Conservation (phyloP, 2,888 invertebrate species). For the Synanthedon vespiformis region DNA sequence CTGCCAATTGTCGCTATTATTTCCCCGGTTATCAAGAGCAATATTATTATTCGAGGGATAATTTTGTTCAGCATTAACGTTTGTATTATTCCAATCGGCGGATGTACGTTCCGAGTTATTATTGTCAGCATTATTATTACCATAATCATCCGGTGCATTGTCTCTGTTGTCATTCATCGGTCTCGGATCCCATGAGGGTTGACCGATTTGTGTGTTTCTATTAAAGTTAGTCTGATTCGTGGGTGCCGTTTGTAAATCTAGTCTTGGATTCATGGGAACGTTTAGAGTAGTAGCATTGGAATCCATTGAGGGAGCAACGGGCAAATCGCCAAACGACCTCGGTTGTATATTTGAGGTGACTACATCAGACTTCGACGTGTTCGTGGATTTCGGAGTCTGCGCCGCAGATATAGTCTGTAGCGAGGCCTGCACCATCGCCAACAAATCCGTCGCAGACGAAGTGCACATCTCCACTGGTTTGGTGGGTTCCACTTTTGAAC, state of each 20-base stretch:
- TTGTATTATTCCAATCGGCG: neutral
- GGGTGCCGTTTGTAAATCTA: neutral
- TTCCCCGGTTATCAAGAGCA: neutral
- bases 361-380: slow-evolving; percentile 17
- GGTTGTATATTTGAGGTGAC: slow-evolving; percentile 37
- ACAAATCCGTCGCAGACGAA: slow-evolving; percentile 44
- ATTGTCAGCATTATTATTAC: neutral
- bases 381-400: slow-evolving; percentile 5
- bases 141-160: neutral
- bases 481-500: slow-evolving; percentile 4
- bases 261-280: neutral
- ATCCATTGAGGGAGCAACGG: slow-evolving; percentile 6
- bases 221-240: slow-evolving; percentile 5
- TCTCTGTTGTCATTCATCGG: neutral
- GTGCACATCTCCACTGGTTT: slow-evolving; percentile 21
- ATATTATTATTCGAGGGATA: neutral
- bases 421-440: slow-evolving; percentile 54
- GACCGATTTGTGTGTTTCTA: neutral
- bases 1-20: neutral
- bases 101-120: neutral
- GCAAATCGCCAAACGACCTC: slow-evolving; percentile 47
- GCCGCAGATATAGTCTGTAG: slow-evolving; percentile 28
- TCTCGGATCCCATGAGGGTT: neutral
- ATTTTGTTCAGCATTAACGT: neutral
- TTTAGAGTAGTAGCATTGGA: neutral